These are phyloP conservation scores for Cacatua alba DNA, from an alignment of 2,113 vertebrate genomes.

Conservation along the genomic window DNA sequence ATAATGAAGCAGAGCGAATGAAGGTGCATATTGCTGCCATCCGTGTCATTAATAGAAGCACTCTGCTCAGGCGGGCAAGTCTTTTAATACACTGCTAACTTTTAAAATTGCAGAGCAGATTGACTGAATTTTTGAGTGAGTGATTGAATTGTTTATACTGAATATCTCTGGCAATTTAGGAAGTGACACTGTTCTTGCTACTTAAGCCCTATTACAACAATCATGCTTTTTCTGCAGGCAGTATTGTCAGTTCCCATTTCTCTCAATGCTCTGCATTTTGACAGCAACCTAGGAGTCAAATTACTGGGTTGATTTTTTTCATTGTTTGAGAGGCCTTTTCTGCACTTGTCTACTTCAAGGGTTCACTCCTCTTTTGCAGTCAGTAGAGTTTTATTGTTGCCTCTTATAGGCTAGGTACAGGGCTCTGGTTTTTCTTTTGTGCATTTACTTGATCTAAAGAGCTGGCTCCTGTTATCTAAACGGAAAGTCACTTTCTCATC, in stretches of 20 bases:
- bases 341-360: background rate
- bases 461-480: conserved; percentile 55
- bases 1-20: background rate
- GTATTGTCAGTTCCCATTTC: background rate
- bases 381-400: background rate
- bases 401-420: background rate
- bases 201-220: background rate
- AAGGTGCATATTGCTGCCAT: background rate
- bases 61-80: background rate
- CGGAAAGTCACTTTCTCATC: conserved; percentile 56
- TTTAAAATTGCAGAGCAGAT: background rate
- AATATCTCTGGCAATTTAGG: background rate
- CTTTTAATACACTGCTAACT: background rate
- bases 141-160: background rate
- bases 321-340: background rate
- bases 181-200: background rate
- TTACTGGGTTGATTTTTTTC: background rate
- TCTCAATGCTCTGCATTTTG: conserved; percentile 8
- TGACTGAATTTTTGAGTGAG: background rate
- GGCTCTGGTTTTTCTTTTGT: conserved; percentile 14
- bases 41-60: background rate
- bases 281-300: background rate
- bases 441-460: conserved; percentile 30
- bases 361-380: background rate
- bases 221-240: background rate